A percentile compares a stretch with the other conserved stretches of the same genome.
Evolutionary conservation across 2,797 vertebrate species (phyloP).

Genomic region (Rhynchonycteris naso): DNA sequence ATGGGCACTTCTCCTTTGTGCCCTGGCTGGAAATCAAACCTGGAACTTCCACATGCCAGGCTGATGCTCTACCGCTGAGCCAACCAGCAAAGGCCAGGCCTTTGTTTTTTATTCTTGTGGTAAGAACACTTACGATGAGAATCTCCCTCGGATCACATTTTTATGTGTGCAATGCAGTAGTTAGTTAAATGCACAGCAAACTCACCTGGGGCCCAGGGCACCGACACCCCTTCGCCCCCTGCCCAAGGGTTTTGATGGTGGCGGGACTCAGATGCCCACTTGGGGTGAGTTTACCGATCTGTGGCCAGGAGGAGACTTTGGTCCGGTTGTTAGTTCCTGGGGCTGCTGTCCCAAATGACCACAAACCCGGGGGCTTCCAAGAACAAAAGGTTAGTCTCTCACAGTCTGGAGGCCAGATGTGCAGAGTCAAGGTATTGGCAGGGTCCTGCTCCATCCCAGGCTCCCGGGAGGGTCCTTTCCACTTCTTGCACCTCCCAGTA

Average conservation of each 20-base stretch:
- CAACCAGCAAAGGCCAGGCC: too few species aligned
- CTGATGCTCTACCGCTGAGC: too few species aligned
- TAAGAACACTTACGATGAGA: too few species aligned
- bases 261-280: accelerated
- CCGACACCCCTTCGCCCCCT: too few species aligned
- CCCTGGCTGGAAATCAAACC: too few species aligned
- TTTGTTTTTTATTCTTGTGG: too few species aligned
- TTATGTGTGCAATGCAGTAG: accelerated
- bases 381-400: neutral
- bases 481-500: neutral
- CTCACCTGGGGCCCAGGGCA: neutral
- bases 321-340: neutral
- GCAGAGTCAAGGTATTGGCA: accelerated
- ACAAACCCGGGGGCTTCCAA: neutral
- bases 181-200: accelerated
- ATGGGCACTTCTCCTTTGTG: too few species aligned
- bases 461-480: neutral
- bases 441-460: neutral
- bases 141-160: accelerated
- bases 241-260: accelerated
- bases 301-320: neutral
- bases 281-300: neutral
- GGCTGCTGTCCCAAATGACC: neutral
- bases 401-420: neutral
- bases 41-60: too few species aligned